Evolutionary conservation across 2,888 invertebrate species (phyloP), one percentile per base, ranked within the genome.

Genomic region (Chymomyza amoena): DNA sequence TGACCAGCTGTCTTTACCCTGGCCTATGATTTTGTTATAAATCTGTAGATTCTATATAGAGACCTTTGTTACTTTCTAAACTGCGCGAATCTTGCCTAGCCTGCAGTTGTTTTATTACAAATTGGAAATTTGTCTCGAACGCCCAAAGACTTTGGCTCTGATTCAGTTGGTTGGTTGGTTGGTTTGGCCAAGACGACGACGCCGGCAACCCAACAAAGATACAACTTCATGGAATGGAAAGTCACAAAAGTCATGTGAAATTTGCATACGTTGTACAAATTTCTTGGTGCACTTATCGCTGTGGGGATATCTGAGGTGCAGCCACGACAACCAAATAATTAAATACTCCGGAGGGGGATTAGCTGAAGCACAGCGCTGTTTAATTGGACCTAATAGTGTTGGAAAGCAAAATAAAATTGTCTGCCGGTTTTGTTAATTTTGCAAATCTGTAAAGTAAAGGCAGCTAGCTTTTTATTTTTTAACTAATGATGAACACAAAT

Each of bases 91-190:
- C 50, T 56, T 45, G 39, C 66, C 60, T 64, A 69, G 65, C 66
- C 77, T 60, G 65, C 68, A 73, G 76, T 73, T 75, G 73, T 72
- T 78, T 80, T 76, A 75, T 75, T 80, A 73, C 80, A 80, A 80
- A 80, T 80, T 80, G 73, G 71, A 80, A 80, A 78, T 78, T 76
- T 80, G 75, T 80, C 80, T 74, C 64, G 39, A 50, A 71, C 68
- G 60, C 57, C 62, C 67, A 67, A 9, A 77, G 73, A 68, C 39
- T 10, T 45, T 45, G 39, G 39, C 39, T 13, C 13, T 45, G 39
- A 45, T 45, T 45, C 39, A 15, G 32, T 32, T 32, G 32, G 7
- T 32, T n/a, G n/a, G n/a, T n/a, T n/a, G n/a, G n/a, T n/a, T n/a
- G n/a, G n/a, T n/a, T n/a, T 32, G 32, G 13, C 39, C 39, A 45